Conservation (phyloP, 2,113 vertebrate species). For the Irena cyanogastra region DNA sequence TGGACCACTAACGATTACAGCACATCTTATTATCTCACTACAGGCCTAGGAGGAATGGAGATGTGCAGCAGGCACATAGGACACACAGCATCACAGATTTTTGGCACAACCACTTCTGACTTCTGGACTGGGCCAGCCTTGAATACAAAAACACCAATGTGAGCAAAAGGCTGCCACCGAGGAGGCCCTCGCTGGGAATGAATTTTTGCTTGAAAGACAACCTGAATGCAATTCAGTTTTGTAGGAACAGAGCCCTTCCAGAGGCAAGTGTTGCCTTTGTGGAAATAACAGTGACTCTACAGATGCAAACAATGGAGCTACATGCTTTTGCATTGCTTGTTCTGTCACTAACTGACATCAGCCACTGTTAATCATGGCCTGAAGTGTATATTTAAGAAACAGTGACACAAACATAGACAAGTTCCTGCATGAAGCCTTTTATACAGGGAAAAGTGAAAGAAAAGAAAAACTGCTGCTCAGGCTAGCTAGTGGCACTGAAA, state of each 20-base stretch:
- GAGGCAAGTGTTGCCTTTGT: conserved; percentile 13
- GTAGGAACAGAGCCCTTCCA: background rate
- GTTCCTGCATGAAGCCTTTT: conserved; percentile 29
- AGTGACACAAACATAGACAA: conserved; percentile 35
- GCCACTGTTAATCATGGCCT: conserved; percentile 31
- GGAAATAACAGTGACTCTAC: conserved; percentile 18
- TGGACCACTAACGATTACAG: background rate
- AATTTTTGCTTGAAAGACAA: conserved; percentile 12
- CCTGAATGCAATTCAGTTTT: background rate
- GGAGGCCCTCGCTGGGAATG: background rate
- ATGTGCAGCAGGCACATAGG: fast-evolving
- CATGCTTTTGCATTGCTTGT: conserved; percentile 36
- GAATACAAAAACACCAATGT: background rate
- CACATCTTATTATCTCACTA: background rate
- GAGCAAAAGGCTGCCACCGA: background rate
- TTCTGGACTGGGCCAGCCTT: background rate
- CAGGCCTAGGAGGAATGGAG: background rate
- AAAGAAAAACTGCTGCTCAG: conserved; percentile 11
- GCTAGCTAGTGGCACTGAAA: conserved; percentile 26
- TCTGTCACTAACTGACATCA: conserved; percentile 59
- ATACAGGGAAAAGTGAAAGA: background rate
- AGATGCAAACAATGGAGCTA: conserved; percentile 43
- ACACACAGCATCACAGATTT: background rate
- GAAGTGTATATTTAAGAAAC: conserved; percentile 48
- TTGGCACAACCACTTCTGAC: background rate